Percentiles rank a stretch among this genome's conserved stretches.
These are phyloP conservation scores for Eilema sororculum DNA, from an alignment of 2,888 invertebrate species.

Conservation along the genomic window DNA sequence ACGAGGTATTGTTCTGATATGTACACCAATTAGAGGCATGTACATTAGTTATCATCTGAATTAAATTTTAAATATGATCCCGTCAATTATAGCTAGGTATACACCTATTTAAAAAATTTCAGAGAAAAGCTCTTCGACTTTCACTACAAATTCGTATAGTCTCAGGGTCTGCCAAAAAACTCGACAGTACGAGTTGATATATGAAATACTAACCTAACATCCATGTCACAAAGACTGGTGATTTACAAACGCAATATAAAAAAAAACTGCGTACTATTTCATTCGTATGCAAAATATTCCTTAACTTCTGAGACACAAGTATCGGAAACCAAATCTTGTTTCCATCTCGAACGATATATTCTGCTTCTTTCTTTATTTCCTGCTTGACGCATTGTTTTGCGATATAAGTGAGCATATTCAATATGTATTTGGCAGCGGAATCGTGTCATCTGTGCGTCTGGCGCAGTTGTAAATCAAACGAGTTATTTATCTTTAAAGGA, in stretches of 20 bases:
- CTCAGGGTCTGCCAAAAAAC: neutral
- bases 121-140: neutral
- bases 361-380: constrained; percentile 21
- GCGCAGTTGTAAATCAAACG: constrained; percentile 53
- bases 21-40: no score
- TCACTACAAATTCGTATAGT: no score
- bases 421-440: constrained; percentile 59
- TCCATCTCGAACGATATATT: constrained; percentile 7
- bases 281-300: constrained; percentile 14
- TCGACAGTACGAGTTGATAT: neutral
- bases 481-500: constrained; percentile 58
- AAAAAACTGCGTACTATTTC: neutral
- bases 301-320: constrained; percentile 13
- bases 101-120: no score
- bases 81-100: neutral
- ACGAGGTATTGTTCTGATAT: no score
- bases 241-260: neutral
- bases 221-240: neutral
- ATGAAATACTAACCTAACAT: neutral
- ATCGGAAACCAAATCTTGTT: constrained; percentile 3
- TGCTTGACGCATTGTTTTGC: constrained; percentile 42
- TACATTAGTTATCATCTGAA: no score
- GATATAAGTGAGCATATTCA: constrained; percentile 44
- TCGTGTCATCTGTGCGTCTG: constrained; percentile 50
- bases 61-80: no score